Base-by-base conservation (phyloP, 1,140 invertebrate species). In the Heliconius himera region DNA sequence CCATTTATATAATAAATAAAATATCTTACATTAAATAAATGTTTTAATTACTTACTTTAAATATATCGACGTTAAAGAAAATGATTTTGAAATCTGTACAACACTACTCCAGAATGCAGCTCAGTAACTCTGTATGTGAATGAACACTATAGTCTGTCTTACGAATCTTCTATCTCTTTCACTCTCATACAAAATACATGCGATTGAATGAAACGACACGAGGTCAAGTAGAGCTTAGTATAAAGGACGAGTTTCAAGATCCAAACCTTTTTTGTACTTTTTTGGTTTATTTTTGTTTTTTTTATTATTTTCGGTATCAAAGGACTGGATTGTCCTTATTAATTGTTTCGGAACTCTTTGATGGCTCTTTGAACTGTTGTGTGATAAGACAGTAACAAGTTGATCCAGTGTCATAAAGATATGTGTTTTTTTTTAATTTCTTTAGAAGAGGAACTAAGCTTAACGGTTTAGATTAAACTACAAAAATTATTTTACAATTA, bases 51-150 rank as follows among this genome's bases (percentile, higher is more conserved):
- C n/a, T n/a, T n/a, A 3, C 41, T 46, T 70, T 70, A 49, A 46
- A 49, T 46, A 70, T 29, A 72, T 71, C 41, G 26, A 74, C 22
- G 74, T 72, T 71, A 80, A 66, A 66, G 1, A 66, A 26, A 4
- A 66, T 13, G 11, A 66, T 66, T 26, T 66, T 76, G 78, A 83
- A 72, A 82, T 60, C 20, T 13, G n/a, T 66, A 80, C 90, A 90
- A 79, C 89, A 85, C 90, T 89, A 89, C 71, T 60, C 29, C 83
- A 92, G 91, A 93, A 93, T 93, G 91, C 86, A 83, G 90, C 81
- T 87, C 90, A 89, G 89, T 91, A 83, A 88, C 85, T 89, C 86
- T 83, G 85, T 87, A 82, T 84, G 85, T 92, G 88, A 93, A 93
- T 93, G 91, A 91, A 92, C 88, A 87, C 88, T 89, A 83, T 81